A percentile compares a stretch with the other conserved stretches of the same genome.
Evolutionary conservation across 2,113 vertebrate genomes (phyloP).

Genomic region (Esox niger): DNA sequence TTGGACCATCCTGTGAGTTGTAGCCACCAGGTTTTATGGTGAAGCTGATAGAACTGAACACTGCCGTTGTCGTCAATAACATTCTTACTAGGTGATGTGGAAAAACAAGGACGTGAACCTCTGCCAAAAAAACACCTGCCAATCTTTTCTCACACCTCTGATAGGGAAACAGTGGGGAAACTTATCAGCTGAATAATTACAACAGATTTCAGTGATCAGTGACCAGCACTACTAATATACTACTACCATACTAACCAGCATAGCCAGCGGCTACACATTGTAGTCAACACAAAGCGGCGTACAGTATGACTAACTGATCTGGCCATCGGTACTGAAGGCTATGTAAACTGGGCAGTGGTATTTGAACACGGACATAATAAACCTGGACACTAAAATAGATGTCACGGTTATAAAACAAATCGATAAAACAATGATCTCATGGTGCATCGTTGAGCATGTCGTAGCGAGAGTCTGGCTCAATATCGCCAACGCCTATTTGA

Average conservation of each 20-base stretch:
- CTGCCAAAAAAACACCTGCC: background rate
- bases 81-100: background rate
- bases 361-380: background rate
- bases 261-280: no score
- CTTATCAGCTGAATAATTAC: background rate
- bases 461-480: slow-evolving; percentile 23
- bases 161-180: background rate
- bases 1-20: background rate
- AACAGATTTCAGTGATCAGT: no score
- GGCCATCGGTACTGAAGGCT: background rate
- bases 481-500: slow-evolving; percentile 24
- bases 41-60: background rate
- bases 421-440: background rate
- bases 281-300: background rate
- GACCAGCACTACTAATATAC: no score
- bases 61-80: background rate
- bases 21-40: background rate
- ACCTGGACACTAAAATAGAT: background rate
- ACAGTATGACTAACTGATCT: background rate
- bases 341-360: background rate
- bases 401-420: background rate
- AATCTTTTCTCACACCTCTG: background rate
- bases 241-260: no score
- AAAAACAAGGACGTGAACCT: background rate
- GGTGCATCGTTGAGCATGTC: slow-evolving; percentile 21